These are phyloP conservation scores for Agrilus planipennis DNA, from an alignment of 1,140 invertebrate genomes.

Conservation along the genomic window DNA sequence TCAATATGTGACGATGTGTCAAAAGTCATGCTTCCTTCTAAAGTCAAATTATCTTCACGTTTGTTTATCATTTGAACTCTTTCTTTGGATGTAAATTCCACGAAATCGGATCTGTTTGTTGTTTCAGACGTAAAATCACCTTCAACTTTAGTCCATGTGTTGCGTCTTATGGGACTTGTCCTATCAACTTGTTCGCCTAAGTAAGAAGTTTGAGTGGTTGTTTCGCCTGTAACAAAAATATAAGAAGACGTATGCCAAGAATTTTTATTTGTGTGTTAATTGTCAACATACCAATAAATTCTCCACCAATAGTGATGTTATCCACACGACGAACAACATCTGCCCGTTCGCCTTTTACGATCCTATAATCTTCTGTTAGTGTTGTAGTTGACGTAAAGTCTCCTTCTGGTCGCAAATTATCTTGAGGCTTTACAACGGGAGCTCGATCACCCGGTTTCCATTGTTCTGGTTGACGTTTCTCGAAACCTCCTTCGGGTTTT, in stretches of 20 bases:
- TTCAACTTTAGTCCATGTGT: slow-evolving; percentile 71
- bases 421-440: slow-evolving; percentile 34
- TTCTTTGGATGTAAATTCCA: slow-evolving; percentile 47
- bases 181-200: slow-evolving; percentile 50
- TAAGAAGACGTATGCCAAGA: too few species aligned
- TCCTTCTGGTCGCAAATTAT: slow-evolving; percentile 47
- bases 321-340: slow-evolving; percentile 48
- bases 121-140: slow-evolving; percentile 57
- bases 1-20: slow-evolving; percentile 48
- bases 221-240: slow-evolving; percentile 42
- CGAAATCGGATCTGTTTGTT: slow-evolving; percentile 50
- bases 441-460: slow-evolving; percentile 33
- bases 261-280: slow-evolving; percentile 1
- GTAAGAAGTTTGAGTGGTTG: slow-evolving; percentile 51
- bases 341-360: slow-evolving; percentile 44
- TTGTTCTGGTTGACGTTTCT: slow-evolving; percentile 31
- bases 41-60: slow-evolving; percentile 49
- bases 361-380: slow-evolving; percentile 44
- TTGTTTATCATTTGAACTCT: slow-evolving; percentile 44
- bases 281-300: slow-evolving; percentile 35
- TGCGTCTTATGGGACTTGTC: slow-evolving; percentile 56
- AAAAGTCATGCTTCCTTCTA: slow-evolving; percentile 51
- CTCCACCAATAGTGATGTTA: slow-evolving; percentile 45
- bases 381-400: slow-evolving; percentile 37
- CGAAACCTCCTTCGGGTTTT: slow-evolving; percentile 44